A percentile compares a stretch with the other conserved stretches of the same genome.
These are phyloP conservation scores for Elgonia sp. DNA, from an alignment of 2,888 invertebrate species.

Conservation along the genomic window DNA sequence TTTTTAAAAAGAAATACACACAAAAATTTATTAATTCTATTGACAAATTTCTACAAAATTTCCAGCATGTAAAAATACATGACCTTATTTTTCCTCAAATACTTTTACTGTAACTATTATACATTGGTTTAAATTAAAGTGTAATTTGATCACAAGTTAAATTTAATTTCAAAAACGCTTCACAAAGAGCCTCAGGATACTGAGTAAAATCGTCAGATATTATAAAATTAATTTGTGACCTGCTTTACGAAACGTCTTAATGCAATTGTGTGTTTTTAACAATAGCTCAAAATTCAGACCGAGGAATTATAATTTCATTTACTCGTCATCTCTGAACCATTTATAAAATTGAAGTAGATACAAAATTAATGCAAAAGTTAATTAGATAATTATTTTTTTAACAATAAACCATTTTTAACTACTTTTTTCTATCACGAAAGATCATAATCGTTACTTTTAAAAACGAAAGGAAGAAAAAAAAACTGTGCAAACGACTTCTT, in stretches of 20 bases:
- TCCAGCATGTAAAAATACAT: no score
- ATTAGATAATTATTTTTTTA: no score
- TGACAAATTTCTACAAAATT: no score
- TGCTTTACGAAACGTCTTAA: background rate
- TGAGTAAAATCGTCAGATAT: background rate
- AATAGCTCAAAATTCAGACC: background rate
- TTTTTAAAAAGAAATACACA: no score
- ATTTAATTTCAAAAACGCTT: background rate
- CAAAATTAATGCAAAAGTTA: background rate
- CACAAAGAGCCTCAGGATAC: background rate
- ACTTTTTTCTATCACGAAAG: background rate
- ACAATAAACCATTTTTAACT: background rate
- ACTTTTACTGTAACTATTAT: no score
- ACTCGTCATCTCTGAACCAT: background rate
- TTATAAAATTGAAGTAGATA: background rate
- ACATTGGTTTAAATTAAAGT: background rate
- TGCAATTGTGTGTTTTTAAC: background rate
- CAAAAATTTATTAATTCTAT: no score
- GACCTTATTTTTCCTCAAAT: no score
- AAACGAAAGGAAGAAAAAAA: background rate
- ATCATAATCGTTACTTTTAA: background rate
- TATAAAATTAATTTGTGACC: background rate
- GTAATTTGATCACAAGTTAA: background rate
- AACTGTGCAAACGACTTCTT: conserved; percentile 30
- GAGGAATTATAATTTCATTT: background rate